phyloP scores from a whole-genome alignment of 2,888 invertebrate species.

The Chymomyza caudatula region DNA sequence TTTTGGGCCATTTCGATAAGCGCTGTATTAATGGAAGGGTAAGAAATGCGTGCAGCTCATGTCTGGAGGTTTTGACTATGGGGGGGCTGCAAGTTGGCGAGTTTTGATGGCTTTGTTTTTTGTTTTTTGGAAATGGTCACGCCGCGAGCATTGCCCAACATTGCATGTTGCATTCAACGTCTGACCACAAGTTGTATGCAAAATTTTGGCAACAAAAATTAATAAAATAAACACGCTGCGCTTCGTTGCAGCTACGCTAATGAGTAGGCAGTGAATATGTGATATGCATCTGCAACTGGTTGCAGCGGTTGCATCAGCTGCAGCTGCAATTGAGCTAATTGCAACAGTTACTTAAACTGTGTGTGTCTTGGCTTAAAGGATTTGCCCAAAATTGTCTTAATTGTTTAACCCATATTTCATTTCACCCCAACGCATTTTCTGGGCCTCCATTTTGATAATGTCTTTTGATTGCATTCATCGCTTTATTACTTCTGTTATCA shows the following conservation, averaged over 20 bases:
- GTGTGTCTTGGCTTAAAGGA: slow-evolving; percentile 25
- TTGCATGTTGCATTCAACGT: slow-evolving; percentile 47
- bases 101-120: not conserved
- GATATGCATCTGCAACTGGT: slow-evolving; percentile 27
- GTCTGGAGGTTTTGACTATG: no score
- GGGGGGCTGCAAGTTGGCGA: no score
- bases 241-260: slow-evolving; percentile 52
- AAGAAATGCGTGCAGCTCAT: slow-evolving; percentile 22
- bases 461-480: not conserved
- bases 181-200: slow-evolving; percentile 35
- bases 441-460: not conserved
- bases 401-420: slow-evolving; percentile 35
- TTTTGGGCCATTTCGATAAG: slow-evolving; percentile 32
- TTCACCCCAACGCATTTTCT: not conserved
- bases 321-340: slow-evolving; percentile 29
- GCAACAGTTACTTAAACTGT: not conserved
- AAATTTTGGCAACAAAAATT: slow-evolving; percentile 51
- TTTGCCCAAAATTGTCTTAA: slow-evolving; percentile 62
- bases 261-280: slow-evolving; percentile 39
- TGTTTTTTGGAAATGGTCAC: slow-evolving; percentile 48
- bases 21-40: slow-evolving; percentile 11
- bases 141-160: slow-evolving; percentile 38
- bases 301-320: slow-evolving; percentile 35
- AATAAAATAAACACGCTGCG: slow-evolving; percentile 48
- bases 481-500: slow-evolving; percentile 4